A percentile compares a stretch with the other conserved stretches of the same genome.
Conservation (phyloP, 2,888 invertebrate species). For the Aphelenchoides bicaudatus region DNA sequence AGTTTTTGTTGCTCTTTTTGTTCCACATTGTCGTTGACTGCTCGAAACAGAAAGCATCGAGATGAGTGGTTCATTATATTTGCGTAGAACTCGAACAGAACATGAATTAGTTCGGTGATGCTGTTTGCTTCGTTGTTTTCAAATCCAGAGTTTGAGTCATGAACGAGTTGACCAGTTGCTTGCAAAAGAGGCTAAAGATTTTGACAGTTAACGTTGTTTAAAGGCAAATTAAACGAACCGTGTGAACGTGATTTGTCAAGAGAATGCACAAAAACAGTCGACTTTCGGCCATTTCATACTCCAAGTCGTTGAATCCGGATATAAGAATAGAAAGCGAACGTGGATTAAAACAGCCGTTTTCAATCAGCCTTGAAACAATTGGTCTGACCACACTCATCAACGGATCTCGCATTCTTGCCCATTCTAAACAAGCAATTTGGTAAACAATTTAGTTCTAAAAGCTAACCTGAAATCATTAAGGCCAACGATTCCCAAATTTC, state of each 20-base stretch:
- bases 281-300: slow-evolving; percentile 6
- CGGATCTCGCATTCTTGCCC: background rate
- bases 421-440: too few species aligned
- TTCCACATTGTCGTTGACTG: too few species aligned
- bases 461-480: background rate
- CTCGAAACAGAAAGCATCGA: too few species aligned
- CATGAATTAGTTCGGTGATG: slow-evolving; percentile 7
- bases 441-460: too few species aligned
- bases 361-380: background rate
- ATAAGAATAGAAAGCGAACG: background rate
- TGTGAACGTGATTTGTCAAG: background rate
- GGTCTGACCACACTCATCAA: background rate
- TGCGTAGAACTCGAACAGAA: slow-evolving; percentile 8
- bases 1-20: too few species aligned
- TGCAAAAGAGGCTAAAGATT: background rate
- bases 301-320: background rate
- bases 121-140: too few species aligned
- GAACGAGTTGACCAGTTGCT: background rate
- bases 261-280: slow-evolving; percentile 1
- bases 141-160: too few species aligned
- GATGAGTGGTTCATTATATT: background rate
- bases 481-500: background rate
- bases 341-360: background rate
- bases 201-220: too few species aligned
- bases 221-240: background rate